These are phyloP conservation scores for Riparia riparia DNA, from an alignment of 2,113 vertebrate species.

Conservation along the genomic window DNA sequence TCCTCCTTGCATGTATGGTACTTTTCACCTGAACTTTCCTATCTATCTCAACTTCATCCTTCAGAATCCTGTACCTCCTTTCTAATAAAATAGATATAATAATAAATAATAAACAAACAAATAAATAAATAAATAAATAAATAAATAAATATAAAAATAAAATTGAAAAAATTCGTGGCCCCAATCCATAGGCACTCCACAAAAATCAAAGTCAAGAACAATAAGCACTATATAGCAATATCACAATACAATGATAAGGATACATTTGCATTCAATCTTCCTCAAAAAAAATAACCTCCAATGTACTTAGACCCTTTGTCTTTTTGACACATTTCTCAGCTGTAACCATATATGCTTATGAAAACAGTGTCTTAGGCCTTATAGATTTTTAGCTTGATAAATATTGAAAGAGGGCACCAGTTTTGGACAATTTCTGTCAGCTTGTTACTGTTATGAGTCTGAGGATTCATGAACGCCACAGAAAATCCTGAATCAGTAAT, in stretches of 20 bases:
- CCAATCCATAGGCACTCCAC: fast-evolving
- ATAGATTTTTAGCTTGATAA: background rate
- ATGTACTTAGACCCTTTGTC: fast-evolving
- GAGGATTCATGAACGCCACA: background rate
- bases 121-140: no score
- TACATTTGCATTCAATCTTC: background rate
- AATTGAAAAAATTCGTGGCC: background rate
- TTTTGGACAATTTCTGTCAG: background rate
- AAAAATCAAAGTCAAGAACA: background rate
- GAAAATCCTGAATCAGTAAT: background rate
- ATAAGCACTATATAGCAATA: background rate
- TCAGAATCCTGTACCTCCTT: background rate
- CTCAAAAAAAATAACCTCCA: background rate
- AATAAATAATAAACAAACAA: no score
- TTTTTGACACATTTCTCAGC: background rate
- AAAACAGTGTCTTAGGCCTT: background rate
- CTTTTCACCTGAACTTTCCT: background rate
- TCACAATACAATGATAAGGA: background rate
- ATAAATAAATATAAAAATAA: no score
- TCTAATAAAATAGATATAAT: background rate
- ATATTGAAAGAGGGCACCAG: background rate
- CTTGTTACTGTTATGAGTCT: background rate
- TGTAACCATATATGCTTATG: background rate
- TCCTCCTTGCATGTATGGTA: background rate
- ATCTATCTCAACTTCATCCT: background rate